Conservation (phyloP, 2,888 invertebrate genomes). For the Zhuqinia jingwanae region DNA sequence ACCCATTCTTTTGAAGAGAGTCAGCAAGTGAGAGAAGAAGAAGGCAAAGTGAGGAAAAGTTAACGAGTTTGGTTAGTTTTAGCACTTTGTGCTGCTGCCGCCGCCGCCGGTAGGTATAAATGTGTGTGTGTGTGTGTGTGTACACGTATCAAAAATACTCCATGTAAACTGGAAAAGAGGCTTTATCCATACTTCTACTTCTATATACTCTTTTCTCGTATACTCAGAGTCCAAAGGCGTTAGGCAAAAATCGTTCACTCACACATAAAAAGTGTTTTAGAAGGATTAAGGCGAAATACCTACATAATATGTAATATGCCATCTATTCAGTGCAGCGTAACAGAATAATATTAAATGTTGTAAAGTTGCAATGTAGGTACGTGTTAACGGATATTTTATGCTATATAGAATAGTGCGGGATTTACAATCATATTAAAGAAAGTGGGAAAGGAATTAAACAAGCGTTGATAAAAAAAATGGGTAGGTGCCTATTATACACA, state of each 20-base stretch:
- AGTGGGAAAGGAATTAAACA: neutral
- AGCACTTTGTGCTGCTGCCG: slow-evolving; percentile 39
- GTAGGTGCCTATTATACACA: neutral
- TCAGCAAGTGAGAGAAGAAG: slow-evolving; percentile 51
- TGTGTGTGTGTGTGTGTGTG: too few species aligned
- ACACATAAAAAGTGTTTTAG: slow-evolving; percentile 33
- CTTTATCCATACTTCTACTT: too few species aligned
- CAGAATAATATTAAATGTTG: too few species aligned
- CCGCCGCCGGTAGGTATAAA: slow-evolving; percentile 40
- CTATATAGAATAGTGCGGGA: too few species aligned
- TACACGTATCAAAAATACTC: neutral
- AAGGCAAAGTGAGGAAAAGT: slow-evolving; percentile 64
- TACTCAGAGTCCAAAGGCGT: neutral
- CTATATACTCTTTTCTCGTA: neutral
- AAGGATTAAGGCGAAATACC: slow-evolving; percentile 53
- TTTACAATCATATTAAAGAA: neutral
- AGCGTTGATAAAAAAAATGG: neutral
- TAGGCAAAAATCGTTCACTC: slow-evolving; percentile 48
- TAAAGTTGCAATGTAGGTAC: too few species aligned
- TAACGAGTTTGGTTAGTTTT: slow-evolving; percentile 66
- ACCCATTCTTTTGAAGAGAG: slow-evolving; percentile 46
- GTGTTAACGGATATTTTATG: too few species aligned
- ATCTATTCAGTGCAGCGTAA: too few species aligned
- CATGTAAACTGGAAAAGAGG: neutral
- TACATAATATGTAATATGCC: neutral